Evolutionary conservation across 2,797 vertebrate genomes (phyloP).

Genomic region (Thripadectes ignobilis): DNA sequence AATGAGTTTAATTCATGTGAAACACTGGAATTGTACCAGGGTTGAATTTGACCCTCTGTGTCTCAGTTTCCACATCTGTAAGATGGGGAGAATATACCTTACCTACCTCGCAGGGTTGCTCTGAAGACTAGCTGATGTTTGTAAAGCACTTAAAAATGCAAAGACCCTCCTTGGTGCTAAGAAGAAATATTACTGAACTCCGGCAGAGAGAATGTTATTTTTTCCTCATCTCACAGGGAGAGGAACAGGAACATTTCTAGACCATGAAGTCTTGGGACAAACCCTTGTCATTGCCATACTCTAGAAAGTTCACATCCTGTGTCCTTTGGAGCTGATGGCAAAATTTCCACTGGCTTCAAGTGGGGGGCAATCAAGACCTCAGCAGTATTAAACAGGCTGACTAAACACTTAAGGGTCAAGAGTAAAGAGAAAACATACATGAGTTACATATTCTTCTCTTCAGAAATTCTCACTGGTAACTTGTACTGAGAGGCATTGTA

Average conservation of each 20-base stretch:
- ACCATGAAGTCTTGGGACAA: neutral
- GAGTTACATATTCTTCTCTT: neutral
- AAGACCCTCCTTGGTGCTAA: conserved; percentile 66
- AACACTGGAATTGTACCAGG: conserved; percentile 59
- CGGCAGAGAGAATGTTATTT: neutral
- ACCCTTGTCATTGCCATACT: neutral
- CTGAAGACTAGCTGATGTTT: conserved; percentile 58
- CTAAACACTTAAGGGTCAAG: conserved; percentile 5
- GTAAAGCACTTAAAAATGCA: conserved; percentile 69
- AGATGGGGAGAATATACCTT: conserved; percentile 52
- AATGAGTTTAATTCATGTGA: conserved; percentile 36
- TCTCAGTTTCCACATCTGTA: conserved; percentile 58
- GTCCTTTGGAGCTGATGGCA: neutral
- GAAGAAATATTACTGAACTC: conserved; percentile 37
- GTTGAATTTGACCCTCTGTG: conserved; percentile 41
- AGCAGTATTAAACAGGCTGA: conserved; percentile 16
- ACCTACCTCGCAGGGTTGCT: conserved; percentile 63
- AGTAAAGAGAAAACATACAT: neutral
- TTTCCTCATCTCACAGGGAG: conserved; percentile 1
- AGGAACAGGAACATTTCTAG: neutral
- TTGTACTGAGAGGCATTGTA: neutral
- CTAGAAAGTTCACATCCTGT: neutral
- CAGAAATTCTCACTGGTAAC: conserved; percentile 25
- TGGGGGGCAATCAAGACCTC: neutral
- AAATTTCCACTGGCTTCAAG: neutral